Evolutionary conservation across 2,113 vertebrate genomes (phyloP).

Genomic region (Ovis canadensis): DNA sequence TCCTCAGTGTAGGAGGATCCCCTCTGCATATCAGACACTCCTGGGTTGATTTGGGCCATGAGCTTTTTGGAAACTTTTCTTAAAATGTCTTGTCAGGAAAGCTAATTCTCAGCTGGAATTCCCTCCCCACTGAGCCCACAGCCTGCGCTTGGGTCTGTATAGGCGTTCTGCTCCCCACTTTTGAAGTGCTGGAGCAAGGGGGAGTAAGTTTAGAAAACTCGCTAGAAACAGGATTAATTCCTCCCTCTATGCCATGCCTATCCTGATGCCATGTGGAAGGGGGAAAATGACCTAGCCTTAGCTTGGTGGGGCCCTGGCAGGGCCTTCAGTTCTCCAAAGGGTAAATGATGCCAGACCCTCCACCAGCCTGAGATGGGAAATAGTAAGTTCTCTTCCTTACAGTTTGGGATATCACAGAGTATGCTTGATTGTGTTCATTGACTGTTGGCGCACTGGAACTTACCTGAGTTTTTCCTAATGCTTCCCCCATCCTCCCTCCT

Average conservation of each 20-base stretch:
- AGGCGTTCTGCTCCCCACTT: neutral
- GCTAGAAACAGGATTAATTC: neutral
- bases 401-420: slow-evolving; percentile 44
- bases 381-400: neutral
- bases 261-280: neutral
- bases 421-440: slow-evolving; percentile 73
- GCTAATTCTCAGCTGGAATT: neutral
- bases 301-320: neutral
- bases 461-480: slow-evolving; percentile 84
- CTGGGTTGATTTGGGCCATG: neutral
- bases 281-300: neutral
- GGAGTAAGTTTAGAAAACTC: neutral
- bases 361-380: neutral
- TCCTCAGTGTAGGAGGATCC: neutral
- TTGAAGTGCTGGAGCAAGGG: slow-evolving; percentile 6
- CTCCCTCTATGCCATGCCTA: neutral
- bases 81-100: slow-evolving; percentile 3
- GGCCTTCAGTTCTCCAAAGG: neutral
- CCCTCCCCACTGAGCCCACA: neutral
- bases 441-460: slow-evolving; percentile 77
- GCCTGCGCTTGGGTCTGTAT: neutral
- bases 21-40: neutral
- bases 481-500: slow-evolving; percentile 81
- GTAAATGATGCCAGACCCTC: neutral
- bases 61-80: neutral